phyloP scores from a whole-genome alignment of 2,797 vertebrate species.

The Rhynchonycteris naso region DNA sequence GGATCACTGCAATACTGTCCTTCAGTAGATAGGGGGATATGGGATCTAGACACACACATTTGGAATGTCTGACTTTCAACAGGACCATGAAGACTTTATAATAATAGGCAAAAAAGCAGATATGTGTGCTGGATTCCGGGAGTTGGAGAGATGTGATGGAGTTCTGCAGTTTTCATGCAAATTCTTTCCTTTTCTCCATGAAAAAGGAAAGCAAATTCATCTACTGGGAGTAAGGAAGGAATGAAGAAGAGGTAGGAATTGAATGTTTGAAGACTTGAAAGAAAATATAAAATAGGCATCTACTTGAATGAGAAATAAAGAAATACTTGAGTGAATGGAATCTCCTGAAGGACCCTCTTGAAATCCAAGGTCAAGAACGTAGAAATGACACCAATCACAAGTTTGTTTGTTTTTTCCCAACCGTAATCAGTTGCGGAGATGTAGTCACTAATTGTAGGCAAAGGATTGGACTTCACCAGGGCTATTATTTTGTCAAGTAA shows the following conservation, averaged over 20 bases:
- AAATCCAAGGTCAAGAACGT: slow-evolving; percentile 27
- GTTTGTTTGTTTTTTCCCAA: background rate
- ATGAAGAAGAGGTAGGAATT: background rate
- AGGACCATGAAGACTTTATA: background rate
- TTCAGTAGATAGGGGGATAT: too few species aligned
- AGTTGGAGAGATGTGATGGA: background rate
- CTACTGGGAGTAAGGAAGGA: background rate
- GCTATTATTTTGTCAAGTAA: background rate
- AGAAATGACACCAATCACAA: background rate
- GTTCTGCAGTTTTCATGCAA: background rate
- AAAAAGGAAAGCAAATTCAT: slow-evolving; percentile 41
- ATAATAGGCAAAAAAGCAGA: background rate
- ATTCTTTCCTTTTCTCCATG: background rate
- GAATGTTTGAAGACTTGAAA: background rate
- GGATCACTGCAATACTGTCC: background rate
- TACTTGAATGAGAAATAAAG: background rate
- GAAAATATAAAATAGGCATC: background rate
- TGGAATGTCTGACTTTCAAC: background rate
- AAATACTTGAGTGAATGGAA: background rate
- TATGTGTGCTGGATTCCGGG: background rate
- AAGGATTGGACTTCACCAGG: background rate
- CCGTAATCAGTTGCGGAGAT: background rate
- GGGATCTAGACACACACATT: background rate
- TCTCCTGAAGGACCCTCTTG: background rate
- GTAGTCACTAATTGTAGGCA: background rate